Evolutionary conservation across 2,113 vertebrate species (phyloP), one percentile per base, ranked within the genome.

Genomic region (Corynorhinus townsendii): DNA sequence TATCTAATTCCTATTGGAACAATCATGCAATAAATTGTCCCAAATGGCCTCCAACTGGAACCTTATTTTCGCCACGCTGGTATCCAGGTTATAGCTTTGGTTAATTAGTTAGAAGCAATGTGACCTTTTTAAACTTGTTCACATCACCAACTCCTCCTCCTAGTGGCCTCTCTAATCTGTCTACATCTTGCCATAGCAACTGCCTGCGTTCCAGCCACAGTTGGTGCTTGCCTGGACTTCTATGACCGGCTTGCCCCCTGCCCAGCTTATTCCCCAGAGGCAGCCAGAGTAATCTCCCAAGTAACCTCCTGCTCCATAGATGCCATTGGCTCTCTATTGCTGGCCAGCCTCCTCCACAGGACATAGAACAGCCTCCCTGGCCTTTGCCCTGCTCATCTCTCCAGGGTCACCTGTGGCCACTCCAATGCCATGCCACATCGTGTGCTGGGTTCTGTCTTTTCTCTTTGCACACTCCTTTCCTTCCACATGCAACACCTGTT

Each of bases 261-360:
- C 38, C 49, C n/a, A 22, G 28, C 12, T 33, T 52, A 12, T 24
- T 86, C 73, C 56, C 86, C 52, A 62, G 4, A 72, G 45, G 73
- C 22, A 52, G 28, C 47, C 45, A 40, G 45, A 66, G 30, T 33
- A 30, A 30, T 38, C 11, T 14, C 85, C 90, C 47, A 49, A 2
- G 5, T 43, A 28, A 8, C 52, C 52, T 26, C 40, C 49, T 43
- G 10, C 45, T 38, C 9, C 14, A 14, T 54, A n/a, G 33, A 43
- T 26, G 45, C 33, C 15, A 0, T 15, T 59, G 45, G 11, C 84
- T 56, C 73, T n/a, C 26, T 30, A 1, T 52, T 15, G 79, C 43
- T 19, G 4, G 11, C 71, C 54, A n/a, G 4, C 22, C 69, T 85
- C 38, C 12, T 49, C 4, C 0, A 2, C 0, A 0, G 71, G 66